These are phyloP conservation scores for Boloria euphrosyne DNA, from an alignment of 2,888 invertebrate genomes.

Conservation along the genomic window DNA sequence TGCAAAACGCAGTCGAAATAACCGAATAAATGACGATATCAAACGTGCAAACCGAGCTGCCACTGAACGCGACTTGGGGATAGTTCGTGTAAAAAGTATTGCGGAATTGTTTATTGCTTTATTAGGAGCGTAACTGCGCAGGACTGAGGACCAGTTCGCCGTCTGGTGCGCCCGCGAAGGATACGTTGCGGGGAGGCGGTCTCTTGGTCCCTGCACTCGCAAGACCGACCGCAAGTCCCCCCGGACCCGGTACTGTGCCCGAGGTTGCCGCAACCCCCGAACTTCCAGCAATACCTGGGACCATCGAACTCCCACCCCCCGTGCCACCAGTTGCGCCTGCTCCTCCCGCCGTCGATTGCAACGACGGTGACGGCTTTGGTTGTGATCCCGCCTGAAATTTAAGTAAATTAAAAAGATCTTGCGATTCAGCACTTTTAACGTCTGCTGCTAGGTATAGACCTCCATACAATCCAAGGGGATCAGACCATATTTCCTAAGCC, in stretches of 20 bases:
- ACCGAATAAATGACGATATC: constrained; percentile 46
- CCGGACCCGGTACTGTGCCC: not conserved
- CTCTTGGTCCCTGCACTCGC: constrained; percentile 49
- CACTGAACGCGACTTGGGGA: constrained; percentile 45
- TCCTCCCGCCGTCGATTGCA: constrained; percentile 24
- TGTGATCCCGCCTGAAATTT: constrained; percentile 40
- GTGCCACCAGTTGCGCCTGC: constrained; percentile 36
- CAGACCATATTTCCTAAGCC: too few species aligned
- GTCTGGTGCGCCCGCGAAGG: constrained; percentile 77
- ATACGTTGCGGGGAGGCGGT: constrained; percentile 73
- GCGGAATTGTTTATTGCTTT: constrained; percentile 66
- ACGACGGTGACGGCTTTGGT: constrained; percentile 36
- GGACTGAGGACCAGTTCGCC: constrained; percentile 85
- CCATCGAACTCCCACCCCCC: constrained; percentile 26
- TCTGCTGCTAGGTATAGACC: too few species aligned
- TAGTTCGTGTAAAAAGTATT: constrained; percentile 56
- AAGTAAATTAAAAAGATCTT: not conserved
- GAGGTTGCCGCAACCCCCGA: not conserved
- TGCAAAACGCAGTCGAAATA: constrained; percentile 33
- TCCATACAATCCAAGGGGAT: too few species aligned
- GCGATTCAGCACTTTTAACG: too few species aligned
- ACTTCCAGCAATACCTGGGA: constrained; percentile 14
- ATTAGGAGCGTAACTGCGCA: constrained; percentile 83
- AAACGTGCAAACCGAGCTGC: constrained; percentile 73
- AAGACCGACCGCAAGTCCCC: constrained; percentile 28